Base-by-base conservation (phyloP, 37 sponge, comb jelly and placozoan genomes). In the Axinella damicornis region DNA sequence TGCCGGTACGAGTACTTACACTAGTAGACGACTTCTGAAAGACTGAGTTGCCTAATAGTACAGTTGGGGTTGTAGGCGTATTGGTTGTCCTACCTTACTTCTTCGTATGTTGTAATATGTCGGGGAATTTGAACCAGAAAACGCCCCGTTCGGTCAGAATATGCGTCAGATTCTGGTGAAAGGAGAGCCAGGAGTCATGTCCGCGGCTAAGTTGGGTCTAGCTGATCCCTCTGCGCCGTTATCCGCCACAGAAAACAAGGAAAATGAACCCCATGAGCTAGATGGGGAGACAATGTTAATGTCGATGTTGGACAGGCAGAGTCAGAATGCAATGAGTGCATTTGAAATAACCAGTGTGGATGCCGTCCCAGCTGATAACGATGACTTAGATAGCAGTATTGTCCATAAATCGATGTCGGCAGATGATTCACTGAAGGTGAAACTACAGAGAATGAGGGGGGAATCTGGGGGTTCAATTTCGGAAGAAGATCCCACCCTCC, bases 271-370 rank as follows among this genome's bases (percentile, higher is more conserved):
- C 4, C 46, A 46, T 46, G 46, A 9, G 46, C 6, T 4, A 12
- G 27, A 61, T 61, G 63, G 63, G 63, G 63, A 61, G 63, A 14
- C n/a, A 61, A 61, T 27, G 4, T 61, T 11, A 61, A 5, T 27
- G 46, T 46, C 27, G 11, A 5, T 27, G 46, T 46, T 9, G 9
- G 46, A 46, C 6, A 46, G 46, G 9, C 46, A 46, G 46, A 73
- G 65, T 16, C 63, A 62, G 52, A 60, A 74, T 27, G 63, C 62
- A 21, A 60, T 41, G 28, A 87, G 88, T 74, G 88, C 81, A 19
- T 87, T 87, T 81, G 76, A 75, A 53, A 87, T 87, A 22, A 87
- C 76, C 17, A 74, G 82, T 37, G 70, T 87, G 60, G 27, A 19
- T 64, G n/a, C 39, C 1, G 25, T 53, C 5, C 57, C 72, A n/a